A percentile compares a stretch with the other conserved stretches of the same genome.
Evolutionary conservation across 2,888 invertebrate species (phyloP).

Genomic region (Apomyelois bistriatella): DNA sequence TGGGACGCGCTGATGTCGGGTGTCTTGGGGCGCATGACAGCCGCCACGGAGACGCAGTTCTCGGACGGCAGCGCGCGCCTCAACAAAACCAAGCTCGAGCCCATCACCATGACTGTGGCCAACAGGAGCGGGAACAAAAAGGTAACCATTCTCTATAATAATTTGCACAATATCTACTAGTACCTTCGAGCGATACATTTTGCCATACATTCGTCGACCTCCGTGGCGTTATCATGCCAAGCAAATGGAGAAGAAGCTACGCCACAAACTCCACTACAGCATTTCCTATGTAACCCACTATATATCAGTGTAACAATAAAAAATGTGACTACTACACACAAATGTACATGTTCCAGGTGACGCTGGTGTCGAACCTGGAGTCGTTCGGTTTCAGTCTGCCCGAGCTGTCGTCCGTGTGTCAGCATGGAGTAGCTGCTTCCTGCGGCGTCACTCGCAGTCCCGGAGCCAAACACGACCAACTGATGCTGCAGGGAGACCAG

Average conservation of each 20-base stretch:
- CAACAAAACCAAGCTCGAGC: conserved; percentile 85
- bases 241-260: too few relatives aligned
- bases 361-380: conserved; percentile 93
- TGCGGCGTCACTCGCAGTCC: conserved; percentile 88
- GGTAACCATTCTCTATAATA: too few relatives aligned
- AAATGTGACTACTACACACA: too few relatives aligned
- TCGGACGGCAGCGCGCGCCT: conserved; percentile 68
- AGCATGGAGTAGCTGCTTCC: conserved; percentile 92
- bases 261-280: too few relatives aligned
- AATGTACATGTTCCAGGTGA: conserved; percentile 81
- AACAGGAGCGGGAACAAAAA: conserved; percentile 93
- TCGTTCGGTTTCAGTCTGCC: conserved; percentile 89
- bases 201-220: too few relatives aligned
- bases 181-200: too few relatives aligned
- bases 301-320: too few relatives aligned
- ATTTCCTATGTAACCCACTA: too few relatives aligned
- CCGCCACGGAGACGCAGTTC: conserved; percentile 82
- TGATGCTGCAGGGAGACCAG: conserved; percentile 96
- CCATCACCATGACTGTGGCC: conserved; percentile 87
- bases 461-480: conserved; percentile 86
- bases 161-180: too few relatives aligned
- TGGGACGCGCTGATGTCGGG: conserved; percentile 87
- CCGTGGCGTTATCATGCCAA: too few relatives aligned
- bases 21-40: conserved; percentile 85
- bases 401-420: conserved; percentile 90